phyloP scores from a whole-genome alignment of 1,140 invertebrate species.

The Andricus grossulariae region DNA sequence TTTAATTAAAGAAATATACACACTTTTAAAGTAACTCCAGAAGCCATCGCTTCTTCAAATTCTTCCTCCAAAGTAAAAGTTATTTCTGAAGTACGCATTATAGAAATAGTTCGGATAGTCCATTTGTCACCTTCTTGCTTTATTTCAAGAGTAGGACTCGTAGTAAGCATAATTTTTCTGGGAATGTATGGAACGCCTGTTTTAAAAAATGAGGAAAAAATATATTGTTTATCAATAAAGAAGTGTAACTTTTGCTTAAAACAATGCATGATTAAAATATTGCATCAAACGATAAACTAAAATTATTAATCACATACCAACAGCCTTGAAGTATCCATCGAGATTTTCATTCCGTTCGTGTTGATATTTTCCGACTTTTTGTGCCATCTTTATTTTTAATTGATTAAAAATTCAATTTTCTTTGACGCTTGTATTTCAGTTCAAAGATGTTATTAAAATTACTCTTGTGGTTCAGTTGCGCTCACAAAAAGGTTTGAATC shows the following conservation, averaged over 20 bases:
- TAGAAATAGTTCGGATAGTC: slow-evolving; percentile 77
- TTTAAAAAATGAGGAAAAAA: slow-evolving; percentile 3
- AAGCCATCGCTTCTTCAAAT: slow-evolving; percentile 68
- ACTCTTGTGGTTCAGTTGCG: too few species aligned
- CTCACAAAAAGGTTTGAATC: too few species aligned
- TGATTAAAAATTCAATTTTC: slow-evolving; percentile 12
- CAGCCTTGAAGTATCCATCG: slow-evolving; percentile 79
- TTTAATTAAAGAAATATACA: slow-evolving; percentile 17
- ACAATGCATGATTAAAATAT: too few species aligned
- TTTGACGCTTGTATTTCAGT: slow-evolving; percentile 31
- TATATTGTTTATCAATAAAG: slow-evolving; percentile 1
- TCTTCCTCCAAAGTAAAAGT: slow-evolving; percentile 64
- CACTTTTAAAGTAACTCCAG: slow-evolving; percentile 67
- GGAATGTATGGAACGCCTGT: slow-evolving; percentile 77
- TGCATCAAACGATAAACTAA: too few species aligned
- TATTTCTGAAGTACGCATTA: slow-evolving; percentile 62
- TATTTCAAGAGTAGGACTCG: slow-evolving; percentile 79
- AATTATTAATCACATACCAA: slow-evolving; percentile 71
- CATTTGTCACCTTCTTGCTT: slow-evolving; percentile 76
- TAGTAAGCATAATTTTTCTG: slow-evolving; percentile 79
- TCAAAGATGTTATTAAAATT: not conserved
- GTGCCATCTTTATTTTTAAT: slow-evolving; percentile 66
- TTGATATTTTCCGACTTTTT: slow-evolving; percentile 78
- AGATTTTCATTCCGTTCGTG: slow-evolving; percentile 81
- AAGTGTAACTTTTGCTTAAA: not conserved